Conservation (phyloP, 2,113 vertebrate species). For the Otus sunia region DNA sequence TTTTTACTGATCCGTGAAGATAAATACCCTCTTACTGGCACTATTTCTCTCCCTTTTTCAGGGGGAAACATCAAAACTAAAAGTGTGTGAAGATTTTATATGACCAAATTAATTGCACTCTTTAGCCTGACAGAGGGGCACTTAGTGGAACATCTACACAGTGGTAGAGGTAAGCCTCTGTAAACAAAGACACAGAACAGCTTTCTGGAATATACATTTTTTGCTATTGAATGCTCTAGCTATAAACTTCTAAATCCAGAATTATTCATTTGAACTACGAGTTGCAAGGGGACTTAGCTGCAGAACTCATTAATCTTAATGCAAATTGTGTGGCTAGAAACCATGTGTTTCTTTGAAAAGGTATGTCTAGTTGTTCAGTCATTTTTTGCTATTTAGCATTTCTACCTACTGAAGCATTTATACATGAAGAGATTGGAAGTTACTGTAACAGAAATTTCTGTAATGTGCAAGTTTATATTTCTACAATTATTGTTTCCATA, state of each 20-base stretch:
- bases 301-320: neutral
- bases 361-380: neutral
- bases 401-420: neutral
- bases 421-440: neutral
- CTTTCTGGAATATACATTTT: neutral
- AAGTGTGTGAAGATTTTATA: neutral
- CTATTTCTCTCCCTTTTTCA: neutral
- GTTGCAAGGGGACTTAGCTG: neutral
- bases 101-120: neutral
- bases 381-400: neutral
- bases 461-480: neutral
- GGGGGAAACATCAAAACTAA: neutral
- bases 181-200: neutral
- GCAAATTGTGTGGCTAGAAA: neutral
- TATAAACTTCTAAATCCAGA: neutral
- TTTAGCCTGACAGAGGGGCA: neutral
- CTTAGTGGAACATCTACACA: neutral
- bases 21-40: neutral
- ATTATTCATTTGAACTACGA: neutral
- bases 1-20: neutral
- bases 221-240: neutral
- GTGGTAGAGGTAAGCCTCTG: neutral
- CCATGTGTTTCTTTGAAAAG: neutral
- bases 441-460: neutral
- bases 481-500: neutral